Evolutionary conservation across 2,888 invertebrate genomes (phyloP), one percentile per base, ranked within the genome.

Genomic region (Mimas tiliae): DNA sequence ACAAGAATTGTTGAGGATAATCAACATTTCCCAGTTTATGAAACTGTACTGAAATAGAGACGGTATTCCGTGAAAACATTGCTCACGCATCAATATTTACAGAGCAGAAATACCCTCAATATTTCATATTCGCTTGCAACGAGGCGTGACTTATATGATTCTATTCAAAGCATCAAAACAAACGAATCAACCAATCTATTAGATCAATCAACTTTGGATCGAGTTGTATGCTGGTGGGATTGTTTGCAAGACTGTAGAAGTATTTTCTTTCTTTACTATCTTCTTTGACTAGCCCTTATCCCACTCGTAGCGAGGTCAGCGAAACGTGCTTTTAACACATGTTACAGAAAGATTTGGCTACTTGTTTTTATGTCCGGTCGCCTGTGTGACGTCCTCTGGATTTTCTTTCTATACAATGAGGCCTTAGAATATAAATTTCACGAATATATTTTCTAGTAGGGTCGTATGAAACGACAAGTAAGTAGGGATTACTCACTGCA

Each of bases 151-250:
- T 75, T 75, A 76, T 74, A 72, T 70, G 79, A 70, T 79, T 80
- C 82, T 83, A 85, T 85, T 83, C 76, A 71, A 77, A 72, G 76
- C 78, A 74, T 77, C 74, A 83, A 82, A 87, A 87, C 83, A 85
- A 74, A 74, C 77, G 71, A 73, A 73, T 83, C 83, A 78, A 73
- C 79, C 76, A 79, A 75, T 74, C 70, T 70, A 76, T 72, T 70
- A 68, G 75, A 82, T 82, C 80, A 80, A 83, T 83, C 80, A 79
- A 62, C 62, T 52, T 58, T 65, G 33, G 45, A 53, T 42, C 45
- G 55, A 34, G 16, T 38, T 9, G 27, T 16, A 8, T 16, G 38
- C 38, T 42, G 11, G 58, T 19, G 12, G 6, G 38, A 58, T 52
- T 12, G 27, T 33, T 52, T 33, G 12, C 27, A 52, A 33, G 52